Evolutionary conservation across 1,140 invertebrate species (phyloP).

Genomic region (Leptonema lineaticorne): DNA sequence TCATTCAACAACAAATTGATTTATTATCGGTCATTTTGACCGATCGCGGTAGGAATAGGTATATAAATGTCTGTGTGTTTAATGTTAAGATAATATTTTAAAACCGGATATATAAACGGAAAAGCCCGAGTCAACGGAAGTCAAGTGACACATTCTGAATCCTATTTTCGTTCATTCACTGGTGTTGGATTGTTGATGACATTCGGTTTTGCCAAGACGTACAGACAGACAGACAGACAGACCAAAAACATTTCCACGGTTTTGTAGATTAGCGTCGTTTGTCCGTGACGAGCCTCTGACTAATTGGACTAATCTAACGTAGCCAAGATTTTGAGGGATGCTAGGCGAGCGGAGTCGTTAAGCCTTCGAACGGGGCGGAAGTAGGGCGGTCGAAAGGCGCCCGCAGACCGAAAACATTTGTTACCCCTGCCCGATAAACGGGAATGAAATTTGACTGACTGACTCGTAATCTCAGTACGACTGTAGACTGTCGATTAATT

Average conservation of each 20-base stretch:
- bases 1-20: not conserved
- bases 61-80: too few species aligned
- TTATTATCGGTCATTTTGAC: too few species aligned
- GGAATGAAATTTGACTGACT: too few species aligned
- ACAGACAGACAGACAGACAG: not conserved
- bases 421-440: constrained; percentile 8
- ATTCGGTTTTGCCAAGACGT: not conserved
- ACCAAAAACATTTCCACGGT: too few species aligned
- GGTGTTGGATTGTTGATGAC: not conserved
- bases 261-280: constrained; percentile 30
- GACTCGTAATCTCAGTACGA: too few species aligned
- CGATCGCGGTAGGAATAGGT: too few species aligned
- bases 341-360: constrained; percentile 11
- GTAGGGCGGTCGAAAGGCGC: not conserved
- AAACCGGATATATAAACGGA: too few species aligned
- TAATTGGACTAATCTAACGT: constrained; percentile 40
- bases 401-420: constrained; percentile 25
- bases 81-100: too few species aligned
- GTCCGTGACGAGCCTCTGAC: constrained; percentile 38
- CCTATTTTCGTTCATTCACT: not conserved
- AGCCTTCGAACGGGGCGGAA: not conserved
- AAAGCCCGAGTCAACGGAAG: too few species aligned
- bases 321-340: constrained; percentile 35
- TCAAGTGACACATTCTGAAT: not conserved
- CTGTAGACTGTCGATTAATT: too few species aligned